Evolutionary conservation across 2,888 invertebrate species (phyloP).

Genomic region (Auanema freiburgensis): DNA sequence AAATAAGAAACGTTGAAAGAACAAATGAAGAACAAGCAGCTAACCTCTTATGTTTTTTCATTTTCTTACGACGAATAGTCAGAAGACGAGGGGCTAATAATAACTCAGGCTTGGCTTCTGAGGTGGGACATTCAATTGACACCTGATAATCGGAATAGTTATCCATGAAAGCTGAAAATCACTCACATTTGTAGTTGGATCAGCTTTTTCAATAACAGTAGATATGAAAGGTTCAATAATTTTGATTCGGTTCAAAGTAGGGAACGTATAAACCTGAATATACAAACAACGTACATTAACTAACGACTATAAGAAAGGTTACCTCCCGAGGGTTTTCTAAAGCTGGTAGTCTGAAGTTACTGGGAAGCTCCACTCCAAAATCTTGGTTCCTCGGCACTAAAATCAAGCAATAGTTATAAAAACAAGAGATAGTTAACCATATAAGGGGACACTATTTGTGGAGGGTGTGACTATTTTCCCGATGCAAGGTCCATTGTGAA

Average conservation of each 20-base stretch:
- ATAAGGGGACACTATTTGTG: too few relatives aligned
- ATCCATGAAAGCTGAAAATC: too few relatives aligned
- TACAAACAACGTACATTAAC: background rate
- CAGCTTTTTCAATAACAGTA: conserved; percentile 1
- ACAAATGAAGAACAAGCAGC: background rate
- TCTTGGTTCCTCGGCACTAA: too few relatives aligned
- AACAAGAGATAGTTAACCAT: too few relatives aligned
- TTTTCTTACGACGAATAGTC: conserved; percentile 59
- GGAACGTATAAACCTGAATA: conserved; percentile 46
- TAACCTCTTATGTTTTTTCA: conserved; percentile 60
- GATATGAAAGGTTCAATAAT: conserved; percentile 31
- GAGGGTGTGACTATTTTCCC: too few relatives aligned
- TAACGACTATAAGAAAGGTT: too few relatives aligned
- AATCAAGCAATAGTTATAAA: too few relatives aligned
- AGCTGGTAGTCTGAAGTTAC: too few relatives aligned
- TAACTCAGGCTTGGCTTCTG: conserved; percentile 23
- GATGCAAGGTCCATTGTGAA: too few relatives aligned
- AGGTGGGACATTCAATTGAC: conserved; percentile 21
- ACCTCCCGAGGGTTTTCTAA: too few relatives aligned
- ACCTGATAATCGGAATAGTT: too few relatives aligned
- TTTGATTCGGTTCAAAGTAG: conserved; percentile 39
- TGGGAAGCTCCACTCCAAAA: too few relatives aligned
- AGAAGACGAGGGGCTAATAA: conserved; percentile 46
- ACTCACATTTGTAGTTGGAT: conserved; percentile 1
- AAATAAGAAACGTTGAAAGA: background rate